Base-by-base conservation (phyloP, 1,140 invertebrate species). In the Apis dorsata region DNA sequence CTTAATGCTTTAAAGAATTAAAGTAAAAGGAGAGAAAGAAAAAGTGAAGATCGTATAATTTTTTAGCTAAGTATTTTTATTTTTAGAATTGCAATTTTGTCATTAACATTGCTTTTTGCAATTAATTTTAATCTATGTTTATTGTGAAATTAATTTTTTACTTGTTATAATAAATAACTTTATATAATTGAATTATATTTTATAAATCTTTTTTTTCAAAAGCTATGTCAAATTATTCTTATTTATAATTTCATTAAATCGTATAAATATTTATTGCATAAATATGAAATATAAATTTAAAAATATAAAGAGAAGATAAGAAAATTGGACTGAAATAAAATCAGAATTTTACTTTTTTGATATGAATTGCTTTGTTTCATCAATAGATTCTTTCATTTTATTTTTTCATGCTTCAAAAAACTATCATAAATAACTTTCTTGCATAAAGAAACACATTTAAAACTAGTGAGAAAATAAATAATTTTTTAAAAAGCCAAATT, bases 381-480 rank as follows among this genome's bases (percentile, higher is more conserved):
- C 53, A 72, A 72, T 55, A 72, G 70, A 72, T 53, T n/a, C 53
- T 72, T 72, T 72, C 70, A 72, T 72, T 55, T 12, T 12, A 21
- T 24, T 72, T 17, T 71, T n/a, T 55, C n/a, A 15, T 53, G 24
- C 19, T 55, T 72, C 24, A 57, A 53, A 24, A 24, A 24, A 28
- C 53, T 59, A 15, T 73, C 34, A 44, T 44, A 44, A 44, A 44
- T 44, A 44, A 44, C 5, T 44, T 44, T 44, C 5, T 3, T 44
- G 34, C 5, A 44, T 44, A 44, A 44, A 44, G 34, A 44, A 44
- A 44, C 34, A 44, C 49, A 15, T 51, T 49, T 8, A 51, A 70
- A n/a, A 34, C 34, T 10, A 12, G 10, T 19, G n/a, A 11, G 12
- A 51, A 11, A 24, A 12, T 0, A 66, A 44, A 10, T 5, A 55